These are phyloP conservation scores for Lasioglossum zephyrum DNA, from an alignment of 2,888 invertebrate species.

Conservation along the genomic window DNA sequence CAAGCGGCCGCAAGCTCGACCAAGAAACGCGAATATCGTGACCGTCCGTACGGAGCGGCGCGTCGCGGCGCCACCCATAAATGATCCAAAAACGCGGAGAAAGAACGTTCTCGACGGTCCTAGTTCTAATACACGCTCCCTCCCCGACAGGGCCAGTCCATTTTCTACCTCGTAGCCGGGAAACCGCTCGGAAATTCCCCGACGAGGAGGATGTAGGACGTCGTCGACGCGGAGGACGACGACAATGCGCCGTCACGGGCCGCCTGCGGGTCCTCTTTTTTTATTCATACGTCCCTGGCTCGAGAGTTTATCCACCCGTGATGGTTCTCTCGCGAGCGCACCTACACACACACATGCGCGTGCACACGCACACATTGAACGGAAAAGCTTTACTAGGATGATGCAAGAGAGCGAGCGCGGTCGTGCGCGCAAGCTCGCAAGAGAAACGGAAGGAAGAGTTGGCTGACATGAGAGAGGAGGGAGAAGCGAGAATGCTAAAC, in stretches of 20 bases:
- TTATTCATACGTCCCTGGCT: conserved; percentile 76
- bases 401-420: conserved; percentile 10
- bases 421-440: conserved; percentile 18
- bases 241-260: conserved; percentile 70
- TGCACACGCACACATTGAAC: neutral
- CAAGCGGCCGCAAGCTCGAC: neutral
- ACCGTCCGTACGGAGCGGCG: neutral
- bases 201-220: conserved; percentile 43
- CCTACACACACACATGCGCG: conserved; percentile 15
- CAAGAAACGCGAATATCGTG: neutral
- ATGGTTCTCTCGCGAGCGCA: neutral
- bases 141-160: conserved; percentile 12
- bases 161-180: conserved; percentile 34
- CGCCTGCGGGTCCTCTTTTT: conserved; percentile 71
- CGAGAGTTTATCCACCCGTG: conserved; percentile 67
- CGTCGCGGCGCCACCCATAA: neutral
- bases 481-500: conserved; percentile 64
- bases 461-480: conserved; percentile 20
- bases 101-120: conserved; percentile 14
- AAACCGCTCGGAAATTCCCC: conserved; percentile 40
- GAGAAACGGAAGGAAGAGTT: conserved; percentile 15
- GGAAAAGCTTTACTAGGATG: neutral
- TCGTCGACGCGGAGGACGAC: conserved; percentile 53
- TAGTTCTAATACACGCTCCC: conserved; percentile 17
- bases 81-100: conserved; percentile 18